phyloP scores from a whole-genome alignment of 2,888 invertebrate genomes.

The Galeopsomyia nigrocyanea region DNA sequence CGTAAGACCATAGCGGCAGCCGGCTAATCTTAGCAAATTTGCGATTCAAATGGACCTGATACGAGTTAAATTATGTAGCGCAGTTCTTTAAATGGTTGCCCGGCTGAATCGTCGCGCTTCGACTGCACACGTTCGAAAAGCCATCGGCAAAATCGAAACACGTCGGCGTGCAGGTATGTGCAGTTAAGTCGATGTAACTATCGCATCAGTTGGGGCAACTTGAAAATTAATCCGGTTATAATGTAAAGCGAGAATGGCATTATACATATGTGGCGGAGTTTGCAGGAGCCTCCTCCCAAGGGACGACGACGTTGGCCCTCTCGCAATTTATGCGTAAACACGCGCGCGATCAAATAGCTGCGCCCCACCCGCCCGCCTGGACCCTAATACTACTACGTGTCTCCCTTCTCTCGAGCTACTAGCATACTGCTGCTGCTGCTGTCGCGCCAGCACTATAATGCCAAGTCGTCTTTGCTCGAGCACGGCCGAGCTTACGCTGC shows the following conservation, averaged over 20 bases:
- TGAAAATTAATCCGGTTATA: slow-evolving; percentile 32
- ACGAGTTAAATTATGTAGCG: slow-evolving; percentile 52
- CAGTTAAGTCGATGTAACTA: neutral
- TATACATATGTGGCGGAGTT: slow-evolving; percentile 23
- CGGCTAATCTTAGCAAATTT: slow-evolving; percentile 53
- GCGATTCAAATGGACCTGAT: slow-evolving; percentile 55
- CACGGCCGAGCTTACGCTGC: neutral
- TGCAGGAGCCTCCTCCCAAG: slow-evolving; percentile 8
- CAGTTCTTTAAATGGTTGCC: neutral
- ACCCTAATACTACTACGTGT: too few species aligned
- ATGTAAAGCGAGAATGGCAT: slow-evolving; percentile 8
- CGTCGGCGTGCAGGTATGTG: neutral
- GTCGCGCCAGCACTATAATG: slow-evolving; percentile 23
- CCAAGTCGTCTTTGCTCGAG: slow-evolving; percentile 28
- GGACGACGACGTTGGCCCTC: neutral
- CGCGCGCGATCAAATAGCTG: slow-evolving; percentile 44
- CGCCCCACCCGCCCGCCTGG: neutral
- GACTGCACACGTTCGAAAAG: too few species aligned
- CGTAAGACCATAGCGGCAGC: neutral
- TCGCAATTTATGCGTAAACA: slow-evolving; percentile 49
- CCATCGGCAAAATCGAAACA: too few species aligned
- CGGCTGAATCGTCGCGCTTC: too few species aligned
- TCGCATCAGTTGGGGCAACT: neutral
- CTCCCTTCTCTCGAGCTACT: neutral
- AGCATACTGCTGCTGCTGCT: neutral